These are phyloP conservation scores for Polyommatus iphigenia DNA, from an alignment of 2,888 invertebrate species.

Conservation along the genomic window DNA sequence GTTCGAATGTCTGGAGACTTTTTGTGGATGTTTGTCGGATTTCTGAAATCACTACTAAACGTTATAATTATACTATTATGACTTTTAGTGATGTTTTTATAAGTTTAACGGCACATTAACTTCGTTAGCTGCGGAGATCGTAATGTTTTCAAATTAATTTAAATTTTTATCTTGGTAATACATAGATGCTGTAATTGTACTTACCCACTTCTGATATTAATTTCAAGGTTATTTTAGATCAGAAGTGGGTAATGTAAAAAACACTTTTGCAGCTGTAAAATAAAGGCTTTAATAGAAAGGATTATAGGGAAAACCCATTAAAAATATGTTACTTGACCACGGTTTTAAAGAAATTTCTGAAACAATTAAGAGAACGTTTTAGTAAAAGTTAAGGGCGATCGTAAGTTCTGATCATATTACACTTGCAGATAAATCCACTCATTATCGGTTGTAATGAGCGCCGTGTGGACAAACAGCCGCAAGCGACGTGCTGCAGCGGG, in stretches of 20 bases:
- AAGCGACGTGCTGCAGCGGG: constrained; percentile 36
- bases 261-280: neutral
- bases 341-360: neutral
- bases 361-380: neutral
- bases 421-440: constrained; percentile 59
- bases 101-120: constrained; percentile 20
- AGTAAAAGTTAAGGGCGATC: constrained; percentile 23
- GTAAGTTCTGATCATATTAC: constrained; percentile 49
- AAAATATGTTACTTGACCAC: too few species aligned
- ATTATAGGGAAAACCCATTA: too few species aligned
- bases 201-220: neutral
- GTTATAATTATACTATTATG: constrained; percentile 30
- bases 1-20: constrained; percentile 37
- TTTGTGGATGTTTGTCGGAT: constrained; percentile 33
- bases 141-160: neutral
- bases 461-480: constrained; percentile 42
- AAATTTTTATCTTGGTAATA: neutral
- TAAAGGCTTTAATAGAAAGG: too few species aligned
- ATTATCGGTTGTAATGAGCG: constrained; percentile 62
- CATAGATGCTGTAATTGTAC: neutral
- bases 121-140: neutral
- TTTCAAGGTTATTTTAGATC: neutral
- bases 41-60: constrained; percentile 18
- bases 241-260: neutral
- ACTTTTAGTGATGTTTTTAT: constrained; percentile 35